Percentiles rank a stretch among this genome's conserved stretches.
Evolutionary conservation across 2,797 vertebrate species (phyloP).

Genomic region (Kryptopterus vitreolus): DNA sequence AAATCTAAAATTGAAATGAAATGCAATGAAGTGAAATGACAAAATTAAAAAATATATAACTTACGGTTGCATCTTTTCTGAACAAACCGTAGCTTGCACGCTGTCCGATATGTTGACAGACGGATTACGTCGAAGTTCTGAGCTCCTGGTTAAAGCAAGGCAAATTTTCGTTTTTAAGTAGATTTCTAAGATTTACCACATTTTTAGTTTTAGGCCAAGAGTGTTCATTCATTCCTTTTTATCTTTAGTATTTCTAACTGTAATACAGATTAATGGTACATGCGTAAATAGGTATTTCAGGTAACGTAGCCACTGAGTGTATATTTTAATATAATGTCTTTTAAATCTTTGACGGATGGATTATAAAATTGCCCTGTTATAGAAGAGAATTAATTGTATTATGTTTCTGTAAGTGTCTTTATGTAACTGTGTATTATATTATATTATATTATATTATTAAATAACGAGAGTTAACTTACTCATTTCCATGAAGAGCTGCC

Average conservation of each 20-base stretch:
- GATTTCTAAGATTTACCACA: neutral
- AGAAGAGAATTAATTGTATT: neutral
- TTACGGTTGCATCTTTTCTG: slow-evolving; percentile 96
- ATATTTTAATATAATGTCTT: neutral
- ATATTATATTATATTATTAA: neutral
- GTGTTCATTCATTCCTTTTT: neutral
- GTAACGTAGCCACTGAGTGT: too few relatives aligned
- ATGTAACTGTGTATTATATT: neutral
- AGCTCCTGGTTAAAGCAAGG: slow-evolving; percentile 75
- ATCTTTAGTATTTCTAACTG: neutral
- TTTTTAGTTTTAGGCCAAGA: neutral
- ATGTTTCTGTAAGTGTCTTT: neutral
- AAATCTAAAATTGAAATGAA: neutral
- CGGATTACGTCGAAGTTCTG: slow-evolving; percentile 97
- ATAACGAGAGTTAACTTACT: slow-evolving; percentile 80
- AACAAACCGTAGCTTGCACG: slow-evolving; percentile 94
- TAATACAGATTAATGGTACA: neutral
- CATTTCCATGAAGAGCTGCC: slow-evolving; percentile 99
- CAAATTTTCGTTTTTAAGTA: neutral
- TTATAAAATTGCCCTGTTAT: neutral
- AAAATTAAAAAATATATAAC: slow-evolving; percentile 55
- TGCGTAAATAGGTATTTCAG: neutral
- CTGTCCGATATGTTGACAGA: slow-evolving; percentile 94
- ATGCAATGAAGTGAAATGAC: neutral
- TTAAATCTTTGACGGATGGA: neutral